These are phyloP conservation scores for Microcebus ravelobensis DNA, from an alignment of 2,113 vertebrate genomes.

Conservation along the genomic window DNA sequence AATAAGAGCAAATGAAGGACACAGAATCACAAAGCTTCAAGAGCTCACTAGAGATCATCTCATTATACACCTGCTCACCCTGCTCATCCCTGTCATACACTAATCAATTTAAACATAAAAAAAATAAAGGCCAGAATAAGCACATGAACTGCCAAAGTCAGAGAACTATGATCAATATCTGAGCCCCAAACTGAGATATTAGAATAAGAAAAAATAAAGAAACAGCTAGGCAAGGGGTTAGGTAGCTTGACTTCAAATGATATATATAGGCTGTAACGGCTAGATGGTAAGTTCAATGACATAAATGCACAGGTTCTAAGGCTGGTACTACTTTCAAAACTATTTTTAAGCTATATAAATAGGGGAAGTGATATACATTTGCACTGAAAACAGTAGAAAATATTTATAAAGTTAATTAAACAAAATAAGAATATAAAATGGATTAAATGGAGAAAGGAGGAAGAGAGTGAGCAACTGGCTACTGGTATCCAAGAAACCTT, in stretches of 20 bases:
- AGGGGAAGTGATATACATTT: background rate
- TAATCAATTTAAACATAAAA: background rate
- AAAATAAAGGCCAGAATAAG: background rate
- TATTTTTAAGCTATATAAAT: background rate
- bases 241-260: background rate
- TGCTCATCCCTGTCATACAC: background rate
- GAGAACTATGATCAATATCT: background rate
- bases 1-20: background rate
- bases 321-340: background rate
- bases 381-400: background rate
- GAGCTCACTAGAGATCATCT: background rate
- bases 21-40: background rate
- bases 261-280: fast-evolving
- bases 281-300: background rate
- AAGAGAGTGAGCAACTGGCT: background rate
- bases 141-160: background rate
- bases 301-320: background rate
- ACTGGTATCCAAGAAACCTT: background rate
- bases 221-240: background rate
- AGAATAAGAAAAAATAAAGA: background rate
- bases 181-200: background rate
- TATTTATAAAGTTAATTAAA: background rate
- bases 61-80: background rate
- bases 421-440: background rate
- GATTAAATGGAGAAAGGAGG: background rate